phyloP scores from a whole-genome alignment of 2,113 vertebrate species.

The Columbina picui region DNA sequence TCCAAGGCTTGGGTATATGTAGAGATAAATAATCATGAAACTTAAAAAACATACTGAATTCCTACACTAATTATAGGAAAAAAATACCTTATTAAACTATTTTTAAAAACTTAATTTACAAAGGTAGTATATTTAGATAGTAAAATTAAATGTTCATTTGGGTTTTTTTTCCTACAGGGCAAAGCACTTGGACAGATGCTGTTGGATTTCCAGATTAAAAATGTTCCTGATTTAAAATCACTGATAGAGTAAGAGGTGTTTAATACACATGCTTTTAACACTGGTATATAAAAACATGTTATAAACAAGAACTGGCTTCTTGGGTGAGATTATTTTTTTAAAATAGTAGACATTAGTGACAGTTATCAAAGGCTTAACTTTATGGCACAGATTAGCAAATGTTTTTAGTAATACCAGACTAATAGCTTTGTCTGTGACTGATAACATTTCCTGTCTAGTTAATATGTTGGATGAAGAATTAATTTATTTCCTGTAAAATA shows the following conservation, averaged over 20 bases:
- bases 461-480: slow-evolving; percentile 28
- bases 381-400: slow-evolving; percentile 5
- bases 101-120: background rate
- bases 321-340: background rate
- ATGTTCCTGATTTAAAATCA: slow-evolving; percentile 86
- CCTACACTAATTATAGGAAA: background rate
- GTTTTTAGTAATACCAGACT: slow-evolving; percentile 37
- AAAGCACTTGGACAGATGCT: slow-evolving; percentile 90
- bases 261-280: background rate
- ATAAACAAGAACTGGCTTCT: slow-evolving; percentile 38
- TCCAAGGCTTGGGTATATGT: background rate
- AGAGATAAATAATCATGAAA: background rate
- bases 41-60: background rate
- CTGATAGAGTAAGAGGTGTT: slow-evolving; percentile 77
- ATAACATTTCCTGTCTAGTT: background rate
- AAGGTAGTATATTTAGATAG: background rate
- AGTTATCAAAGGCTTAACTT: slow-evolving; percentile 11
- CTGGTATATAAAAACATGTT: background rate
- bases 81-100: background rate
- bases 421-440: slow-evolving; percentile 27
- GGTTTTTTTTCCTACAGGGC: slow-evolving; percentile 72
- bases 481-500: slow-evolving; percentile 58
- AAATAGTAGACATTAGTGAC: background rate
- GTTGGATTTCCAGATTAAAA: slow-evolving; percentile 83
- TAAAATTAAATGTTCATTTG: background rate